These are phyloP conservation scores for Apistogramma diplotaenia DNA, from an alignment of 2,113 vertebrate species.

Conservation along the genomic window DNA sequence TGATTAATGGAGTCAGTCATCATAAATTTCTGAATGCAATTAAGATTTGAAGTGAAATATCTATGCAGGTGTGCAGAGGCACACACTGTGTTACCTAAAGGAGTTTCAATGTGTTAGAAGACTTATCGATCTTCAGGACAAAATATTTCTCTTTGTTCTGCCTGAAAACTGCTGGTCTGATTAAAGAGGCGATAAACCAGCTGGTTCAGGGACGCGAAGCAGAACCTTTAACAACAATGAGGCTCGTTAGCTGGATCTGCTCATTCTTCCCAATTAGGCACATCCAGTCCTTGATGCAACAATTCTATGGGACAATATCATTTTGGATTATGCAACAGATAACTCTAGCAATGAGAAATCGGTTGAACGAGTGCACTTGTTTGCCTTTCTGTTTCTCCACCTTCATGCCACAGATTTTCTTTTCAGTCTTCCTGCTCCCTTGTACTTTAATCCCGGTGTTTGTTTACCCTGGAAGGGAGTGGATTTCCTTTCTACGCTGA, in stretches of 20 bases:
- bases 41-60: background rate
- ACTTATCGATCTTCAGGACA: background rate
- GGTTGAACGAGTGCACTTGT: background rate
- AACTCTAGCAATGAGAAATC: background rate
- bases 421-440: background rate
- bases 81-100: background rate
- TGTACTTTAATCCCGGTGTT: background rate
- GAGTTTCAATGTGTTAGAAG: background rate
- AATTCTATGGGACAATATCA: background rate
- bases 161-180: background rate
- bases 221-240: background rate
- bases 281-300: background rate
- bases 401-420: background rate
- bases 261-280: background rate
- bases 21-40: rapidly evolving
- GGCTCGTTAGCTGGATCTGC: background rate
- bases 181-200: background rate
- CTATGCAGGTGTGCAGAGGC: background rate
- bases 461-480: background rate
- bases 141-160: background rate
- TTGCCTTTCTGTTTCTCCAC: background rate
- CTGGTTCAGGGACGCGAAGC: background rate
- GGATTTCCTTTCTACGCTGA: background rate
- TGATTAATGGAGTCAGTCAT: background rate
- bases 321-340: background rate